Conservation (phyloP, 2,888 invertebrate genomes). For the Cactoblastis cactorum region DNA sequence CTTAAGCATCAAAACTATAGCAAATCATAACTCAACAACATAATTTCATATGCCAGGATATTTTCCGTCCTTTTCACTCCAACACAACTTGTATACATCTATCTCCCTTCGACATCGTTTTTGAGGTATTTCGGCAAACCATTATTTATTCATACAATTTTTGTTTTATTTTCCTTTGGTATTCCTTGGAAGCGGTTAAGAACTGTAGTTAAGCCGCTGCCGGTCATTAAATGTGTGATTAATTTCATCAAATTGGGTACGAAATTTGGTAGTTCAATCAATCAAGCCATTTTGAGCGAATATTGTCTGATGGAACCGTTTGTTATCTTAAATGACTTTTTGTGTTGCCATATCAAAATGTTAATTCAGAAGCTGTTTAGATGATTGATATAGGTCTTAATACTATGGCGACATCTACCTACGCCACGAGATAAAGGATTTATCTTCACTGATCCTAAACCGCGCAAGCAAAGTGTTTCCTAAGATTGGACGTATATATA, state of each 20-base stretch:
- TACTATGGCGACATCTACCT: too few relatives aligned
- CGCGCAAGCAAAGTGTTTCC: too few relatives aligned
- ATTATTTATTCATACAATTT: constrained; percentile 55
- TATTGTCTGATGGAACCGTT: background rate
- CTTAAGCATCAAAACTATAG: constrained; percentile 37
- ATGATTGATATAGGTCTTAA: background rate
- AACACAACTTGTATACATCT: constrained; percentile 15
- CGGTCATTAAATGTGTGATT: constrained; percentile 38
- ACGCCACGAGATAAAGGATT: too few relatives aligned
- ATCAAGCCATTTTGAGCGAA: background rate
- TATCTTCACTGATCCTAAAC: too few relatives aligned
- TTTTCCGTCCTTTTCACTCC: constrained; percentile 38
- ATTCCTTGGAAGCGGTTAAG: constrained; percentile 43
- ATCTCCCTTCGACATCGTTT: constrained; percentile 38
- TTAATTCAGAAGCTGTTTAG: background rate
- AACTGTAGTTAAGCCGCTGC: constrained; percentile 54
- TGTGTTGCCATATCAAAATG: background rate
- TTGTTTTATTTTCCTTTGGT: constrained; percentile 30
- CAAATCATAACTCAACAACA: constrained; percentile 65
- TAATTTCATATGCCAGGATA: constrained; percentile 55
- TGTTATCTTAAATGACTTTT: constrained; percentile 4
- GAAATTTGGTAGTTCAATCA: constrained; percentile 9
- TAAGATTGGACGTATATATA: too few relatives aligned
- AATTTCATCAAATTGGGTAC: constrained; percentile 25
- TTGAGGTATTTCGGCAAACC: constrained; percentile 39